Base-by-base conservation (phyloP, 2,113 vertebrate genomes). In the Atractosteus spatula region DNA sequence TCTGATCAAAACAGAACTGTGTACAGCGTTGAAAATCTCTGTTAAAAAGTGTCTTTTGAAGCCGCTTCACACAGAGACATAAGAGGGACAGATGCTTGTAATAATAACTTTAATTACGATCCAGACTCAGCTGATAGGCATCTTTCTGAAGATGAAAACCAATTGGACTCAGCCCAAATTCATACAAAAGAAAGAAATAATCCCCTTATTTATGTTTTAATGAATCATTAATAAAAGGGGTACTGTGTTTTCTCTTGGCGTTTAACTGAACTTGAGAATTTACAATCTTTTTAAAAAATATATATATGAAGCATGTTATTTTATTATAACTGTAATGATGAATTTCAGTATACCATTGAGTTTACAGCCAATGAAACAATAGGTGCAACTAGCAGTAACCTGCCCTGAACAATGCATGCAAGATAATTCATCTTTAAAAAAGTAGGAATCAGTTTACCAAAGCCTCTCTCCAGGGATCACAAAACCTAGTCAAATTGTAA, bases 51-150 rank as follows among this genome's bases (percentile, higher is more conserved):
- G n/a, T 45, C 42, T 55, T 71, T 70, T 75, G 74, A 75, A 75
- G 62, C 54, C 12, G 68, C 68, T 66, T 65, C 74, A 66, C 62
- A 74, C 45, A 55, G 61, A 56, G 67, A 55, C 67, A 45, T 69
- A 45, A 44, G 51, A 64, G 41, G 41, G 62, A 64, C 62, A 64
- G 62, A 64, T 17, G 62, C 69, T 71, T 56, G 69, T 66, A 51
- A 55, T 71, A 71, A 75, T 75, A 71, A 75, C 74, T 75, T 75
- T 75, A 75, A 75, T 75, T 75, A 70, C 11, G 62, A 66, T 75
- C 54, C 74, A 75, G 68, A 65, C 63, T 57, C 63, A 14, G 68
- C 59, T 45, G 73, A 74, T 70, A 74, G 68, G 62, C 62, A 75
- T 75, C 74, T 75, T 66, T 75, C 74, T 66, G 62, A 75, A 75